Evolutionary conservation across 2,797 vertebrate genomes (phyloP).

Genomic region (Hipposideros larvatus): DNA sequence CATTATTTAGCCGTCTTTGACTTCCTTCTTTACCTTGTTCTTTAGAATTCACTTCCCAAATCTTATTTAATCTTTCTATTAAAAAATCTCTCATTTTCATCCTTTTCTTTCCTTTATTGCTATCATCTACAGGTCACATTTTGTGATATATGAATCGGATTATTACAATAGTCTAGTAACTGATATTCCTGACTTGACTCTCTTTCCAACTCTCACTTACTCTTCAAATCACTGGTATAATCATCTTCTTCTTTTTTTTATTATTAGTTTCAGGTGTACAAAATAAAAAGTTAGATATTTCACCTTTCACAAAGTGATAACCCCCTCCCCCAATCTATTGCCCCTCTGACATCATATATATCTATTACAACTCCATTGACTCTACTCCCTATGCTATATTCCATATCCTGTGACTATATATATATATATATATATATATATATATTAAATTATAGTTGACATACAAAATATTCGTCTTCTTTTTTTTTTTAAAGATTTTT

Average conservation of each 20-base stretch:
- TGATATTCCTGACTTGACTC: background rate
- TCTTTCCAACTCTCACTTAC: background rate
- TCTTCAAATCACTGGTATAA: background rate
- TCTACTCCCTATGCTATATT: no score
- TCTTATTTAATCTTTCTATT: conserved; percentile 41
- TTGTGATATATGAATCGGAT: background rate
- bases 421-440: no score
- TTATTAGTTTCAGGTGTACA: no score
- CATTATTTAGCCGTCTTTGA: background rate
- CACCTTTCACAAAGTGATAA: no score
- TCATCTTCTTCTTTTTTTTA: background rate
- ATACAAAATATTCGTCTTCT: no score
- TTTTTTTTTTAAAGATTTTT: no score
- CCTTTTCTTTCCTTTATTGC: background rate
- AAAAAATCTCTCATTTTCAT: background rate
- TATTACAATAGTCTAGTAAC: background rate
- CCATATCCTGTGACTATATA: no score
- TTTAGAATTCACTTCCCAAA: background rate
- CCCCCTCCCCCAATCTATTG: no score
- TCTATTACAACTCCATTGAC: no score
- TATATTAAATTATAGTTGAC: no score
- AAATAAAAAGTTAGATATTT: no score
- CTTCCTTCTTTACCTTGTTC: background rate
- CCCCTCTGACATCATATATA: no score
- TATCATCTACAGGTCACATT: background rate